Conservation (phyloP, 2,888 invertebrate genomes). For the Acleris emargana region DNA sequence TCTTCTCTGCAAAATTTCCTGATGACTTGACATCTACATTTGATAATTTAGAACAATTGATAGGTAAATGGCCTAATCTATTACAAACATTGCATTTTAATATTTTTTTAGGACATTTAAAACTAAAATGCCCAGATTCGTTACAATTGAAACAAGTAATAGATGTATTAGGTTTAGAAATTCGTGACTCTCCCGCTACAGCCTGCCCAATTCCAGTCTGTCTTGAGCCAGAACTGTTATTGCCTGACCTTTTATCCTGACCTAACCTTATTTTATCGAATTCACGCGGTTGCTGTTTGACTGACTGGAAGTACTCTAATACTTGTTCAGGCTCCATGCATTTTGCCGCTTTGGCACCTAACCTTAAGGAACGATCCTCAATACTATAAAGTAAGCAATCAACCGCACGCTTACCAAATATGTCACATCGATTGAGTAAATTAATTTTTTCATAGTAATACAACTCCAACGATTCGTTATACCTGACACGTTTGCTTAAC, state of each 20-base stretch:
- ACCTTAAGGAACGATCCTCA: conserved; percentile 27
- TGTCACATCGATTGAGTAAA: conserved; percentile 35
- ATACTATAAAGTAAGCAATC: conserved; percentile 33
- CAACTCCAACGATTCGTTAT: conserved; percentile 33
- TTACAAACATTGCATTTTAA: conserved; percentile 3
- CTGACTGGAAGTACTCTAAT: conserved; percentile 31
- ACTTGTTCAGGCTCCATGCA: conserved; percentile 31
- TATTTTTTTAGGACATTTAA: conserved; percentile 2
- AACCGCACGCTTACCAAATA: conserved; percentile 34
- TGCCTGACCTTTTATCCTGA: neutral
- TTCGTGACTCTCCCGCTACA: neutral
- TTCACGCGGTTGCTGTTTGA: conserved; percentile 26
- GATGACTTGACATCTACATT: neutral
- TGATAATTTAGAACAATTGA: neutral
- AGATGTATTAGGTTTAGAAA: neutral
- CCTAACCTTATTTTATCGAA: neutral
- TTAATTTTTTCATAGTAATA: conserved; percentile 36
- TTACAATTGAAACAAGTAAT: neutral
- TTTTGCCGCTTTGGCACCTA: conserved; percentile 36
- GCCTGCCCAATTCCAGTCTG: neutral
- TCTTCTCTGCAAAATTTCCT: neutral
- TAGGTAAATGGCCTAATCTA: neutral
- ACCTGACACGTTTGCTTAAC: conserved; percentile 30
- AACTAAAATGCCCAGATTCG: conserved; percentile 1
- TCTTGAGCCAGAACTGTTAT: neutral